phyloP scores from a whole-genome alignment of 2,113 vertebrate species.

The Nanorana parkeri region DNA sequence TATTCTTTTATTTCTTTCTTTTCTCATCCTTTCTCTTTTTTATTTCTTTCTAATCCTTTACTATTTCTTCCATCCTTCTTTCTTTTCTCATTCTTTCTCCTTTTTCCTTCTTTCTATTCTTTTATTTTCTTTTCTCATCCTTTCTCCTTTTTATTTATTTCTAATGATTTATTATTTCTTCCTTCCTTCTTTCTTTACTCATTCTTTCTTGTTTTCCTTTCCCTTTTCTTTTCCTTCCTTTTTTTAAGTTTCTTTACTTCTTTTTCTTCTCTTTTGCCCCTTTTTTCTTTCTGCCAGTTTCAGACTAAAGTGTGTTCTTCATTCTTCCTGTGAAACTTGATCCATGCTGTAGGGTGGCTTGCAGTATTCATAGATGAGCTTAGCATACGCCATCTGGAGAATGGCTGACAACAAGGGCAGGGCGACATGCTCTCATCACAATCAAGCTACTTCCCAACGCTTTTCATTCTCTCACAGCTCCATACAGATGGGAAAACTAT shows the following conservation, averaged over 20 bases:
- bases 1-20: not conserved
- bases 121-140: not conserved
- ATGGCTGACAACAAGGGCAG: constrained; percentile 31
- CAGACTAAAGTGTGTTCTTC: not conserved
- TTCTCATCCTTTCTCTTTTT: not conserved
- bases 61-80: not conserved
- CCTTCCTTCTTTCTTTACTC: too few relatives aligned
- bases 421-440: constrained; percentile 4
- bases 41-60: not conserved
- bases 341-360: not conserved
- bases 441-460: not conserved
- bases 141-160: too few relatives aligned
- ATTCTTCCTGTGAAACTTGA: constrained; percentile 28
- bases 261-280: too few relatives aligned
- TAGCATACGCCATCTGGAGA: constrained; percentile 34
- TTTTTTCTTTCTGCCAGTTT: not conserved
- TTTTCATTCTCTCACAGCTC: not conserved
- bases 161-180: too few relatives aligned
- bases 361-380: not conserved
- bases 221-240: too few relatives aligned
- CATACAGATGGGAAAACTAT: not conserved
- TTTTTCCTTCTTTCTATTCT: not conserved
- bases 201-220: too few relatives aligned
- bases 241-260: not conserved
- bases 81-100: too few relatives aligned